These are phyloP conservation scores for Madoqua kirkii DNA, from an alignment of 2,113 vertebrate genomes.

Conservation along the genomic window DNA sequence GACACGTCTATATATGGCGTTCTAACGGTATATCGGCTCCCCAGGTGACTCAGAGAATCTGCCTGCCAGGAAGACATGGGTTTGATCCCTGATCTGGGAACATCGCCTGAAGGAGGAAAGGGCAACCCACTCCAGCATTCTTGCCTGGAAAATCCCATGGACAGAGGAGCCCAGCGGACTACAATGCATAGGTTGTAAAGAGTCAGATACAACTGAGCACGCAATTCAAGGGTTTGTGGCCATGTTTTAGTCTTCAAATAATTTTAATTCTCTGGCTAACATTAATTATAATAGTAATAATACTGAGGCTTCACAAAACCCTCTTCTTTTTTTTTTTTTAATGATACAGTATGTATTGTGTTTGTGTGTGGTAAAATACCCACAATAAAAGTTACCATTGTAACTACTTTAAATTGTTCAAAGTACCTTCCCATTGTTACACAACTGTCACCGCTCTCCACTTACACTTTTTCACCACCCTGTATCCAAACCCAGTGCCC, in stretches of 20 bases:
- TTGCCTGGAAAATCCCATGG: not conserved
- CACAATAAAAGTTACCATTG: not conserved
- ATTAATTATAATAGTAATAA: not conserved
- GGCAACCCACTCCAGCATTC: not conserved
- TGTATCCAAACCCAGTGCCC: not conserved
- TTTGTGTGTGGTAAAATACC: not conserved
- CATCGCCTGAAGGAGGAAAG: not conserved
- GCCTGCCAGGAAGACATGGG: not conserved
- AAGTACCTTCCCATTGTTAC: not conserved
- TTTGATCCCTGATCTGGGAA: not conserved
- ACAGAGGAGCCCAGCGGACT: not conserved
- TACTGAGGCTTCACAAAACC: not conserved
- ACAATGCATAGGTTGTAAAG: not conserved
- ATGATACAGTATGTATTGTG: not conserved
- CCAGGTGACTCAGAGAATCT: not conserved
- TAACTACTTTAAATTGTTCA: not conserved
- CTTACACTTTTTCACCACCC: not conserved
- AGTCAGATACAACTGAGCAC: not conserved
- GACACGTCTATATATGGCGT: rapidly evolving
- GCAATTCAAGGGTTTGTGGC: not conserved
- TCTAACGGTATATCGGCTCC: not conserved
- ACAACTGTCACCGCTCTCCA: not conserved
- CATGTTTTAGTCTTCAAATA: not conserved
- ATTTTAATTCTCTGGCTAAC: not conserved
- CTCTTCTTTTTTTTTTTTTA: not conserved